A percentile compares a stretch with the other conserved stretches of the same genome.
Evolutionary conservation across 2,797 vertebrate genomes (phyloP).

Genomic region (Squalus acanthias): DNA sequence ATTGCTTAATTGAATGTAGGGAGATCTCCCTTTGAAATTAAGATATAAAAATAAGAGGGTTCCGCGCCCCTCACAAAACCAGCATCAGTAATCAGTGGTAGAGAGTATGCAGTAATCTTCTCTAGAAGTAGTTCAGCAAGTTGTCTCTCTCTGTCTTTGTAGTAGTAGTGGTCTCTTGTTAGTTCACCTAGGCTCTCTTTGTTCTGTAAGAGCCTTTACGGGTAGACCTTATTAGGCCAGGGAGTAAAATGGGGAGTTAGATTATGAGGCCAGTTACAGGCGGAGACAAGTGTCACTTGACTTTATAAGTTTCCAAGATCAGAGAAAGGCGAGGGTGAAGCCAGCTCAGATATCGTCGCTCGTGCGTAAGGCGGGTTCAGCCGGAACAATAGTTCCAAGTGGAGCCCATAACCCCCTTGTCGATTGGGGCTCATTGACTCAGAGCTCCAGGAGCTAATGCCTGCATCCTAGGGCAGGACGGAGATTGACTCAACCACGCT

Average conservation of each 20-base stretch:
- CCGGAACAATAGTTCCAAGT: background rate
- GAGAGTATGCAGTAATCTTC: background rate
- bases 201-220: background rate
- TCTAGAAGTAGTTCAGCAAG: background rate
- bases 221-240: background rate
- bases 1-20: background rate
- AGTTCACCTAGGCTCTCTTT: background rate
- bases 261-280: background rate
- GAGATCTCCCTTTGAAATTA: background rate
- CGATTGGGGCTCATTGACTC: background rate
- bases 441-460: background rate
- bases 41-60: background rate
- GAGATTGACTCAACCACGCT: background rate
- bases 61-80: background rate
- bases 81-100: background rate
- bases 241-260: background rate
- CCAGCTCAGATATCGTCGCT: too few relatives aligned
- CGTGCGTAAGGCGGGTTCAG: background rate
- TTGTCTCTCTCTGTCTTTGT: background rate
- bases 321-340: background rate
- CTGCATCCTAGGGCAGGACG: background rate
- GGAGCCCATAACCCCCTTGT: background rate
- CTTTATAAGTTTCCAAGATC: background rate
- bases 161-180: background rate
- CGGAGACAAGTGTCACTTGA: background rate